Conservation (phyloP, 2,888 invertebrate species). For the Trichopoda pennipes region DNA sequence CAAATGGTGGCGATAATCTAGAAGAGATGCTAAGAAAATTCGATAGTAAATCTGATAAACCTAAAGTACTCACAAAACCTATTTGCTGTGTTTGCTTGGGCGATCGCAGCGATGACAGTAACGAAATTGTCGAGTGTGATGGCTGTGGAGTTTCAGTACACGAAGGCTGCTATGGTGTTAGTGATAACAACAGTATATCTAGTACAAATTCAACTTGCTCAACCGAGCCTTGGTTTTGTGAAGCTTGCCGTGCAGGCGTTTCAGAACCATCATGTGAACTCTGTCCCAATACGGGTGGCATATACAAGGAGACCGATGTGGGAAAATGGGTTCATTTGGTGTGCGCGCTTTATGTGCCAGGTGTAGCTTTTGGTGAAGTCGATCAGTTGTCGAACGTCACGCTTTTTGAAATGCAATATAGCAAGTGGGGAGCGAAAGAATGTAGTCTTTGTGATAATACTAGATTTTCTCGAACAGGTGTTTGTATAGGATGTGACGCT, state of each 20-base stretch:
- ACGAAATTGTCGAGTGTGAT: slow-evolving; percentile 98
- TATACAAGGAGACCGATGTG: slow-evolving; percentile 97
- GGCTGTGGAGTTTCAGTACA: slow-evolving; percentile 97
- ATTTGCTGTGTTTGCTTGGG: slow-evolving; percentile 97
- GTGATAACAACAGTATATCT: slow-evolving; percentile 93
- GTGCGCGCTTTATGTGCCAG: slow-evolving; percentile 98
- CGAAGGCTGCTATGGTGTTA: slow-evolving; percentile 98
- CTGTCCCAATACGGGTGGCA: slow-evolving; percentile 95
- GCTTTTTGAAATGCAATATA: slow-evolving; percentile 98
- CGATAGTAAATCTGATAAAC: slow-evolving; percentile 68
- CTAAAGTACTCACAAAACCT: slow-evolving; percentile 85
- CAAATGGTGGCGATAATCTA: slow-evolving; percentile 69
- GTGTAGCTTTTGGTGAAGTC: slow-evolving; percentile 97
- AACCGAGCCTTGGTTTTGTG: slow-evolving; percentile 99
- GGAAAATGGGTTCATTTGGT: slow-evolving; percentile 99
- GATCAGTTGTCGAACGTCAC: slow-evolving; percentile 95
- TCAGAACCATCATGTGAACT: slow-evolving; percentile 95
- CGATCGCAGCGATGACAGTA: slow-evolving; percentile 94
- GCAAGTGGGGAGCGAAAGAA: slow-evolving; percentile 95
- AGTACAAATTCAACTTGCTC: slow-evolving; percentile 97
- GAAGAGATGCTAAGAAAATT: slow-evolving; percentile 60
- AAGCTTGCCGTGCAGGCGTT: slow-evolving; percentile 96
- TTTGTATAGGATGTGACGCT: slow-evolving; percentile 98
- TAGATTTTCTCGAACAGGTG: slow-evolving; percentile 93
- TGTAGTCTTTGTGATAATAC: slow-evolving; percentile 95